Conservation (phyloP, 2,797 vertebrate genomes). For the Etheostoma perlongum region DNA sequence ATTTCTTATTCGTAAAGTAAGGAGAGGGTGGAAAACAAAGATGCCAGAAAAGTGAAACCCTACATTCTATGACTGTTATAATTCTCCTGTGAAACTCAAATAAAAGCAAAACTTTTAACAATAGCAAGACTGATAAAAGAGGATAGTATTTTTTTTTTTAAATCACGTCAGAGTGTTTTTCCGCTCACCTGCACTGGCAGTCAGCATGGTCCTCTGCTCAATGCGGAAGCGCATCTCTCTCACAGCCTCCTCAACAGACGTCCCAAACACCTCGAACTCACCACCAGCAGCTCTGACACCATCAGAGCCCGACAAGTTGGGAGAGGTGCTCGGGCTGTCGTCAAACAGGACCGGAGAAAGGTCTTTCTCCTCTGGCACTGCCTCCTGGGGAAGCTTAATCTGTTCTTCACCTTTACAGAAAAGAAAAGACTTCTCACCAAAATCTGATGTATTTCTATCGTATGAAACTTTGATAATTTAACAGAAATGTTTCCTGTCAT, state of each 20-base stretch:
- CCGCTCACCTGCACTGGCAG: conserved; percentile 94
- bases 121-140: background rate
- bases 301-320: conserved; percentile 36
- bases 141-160: background rate
- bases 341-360: conserved; percentile 93
- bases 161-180: background rate
- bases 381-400: conserved; percentile 16
- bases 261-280: conserved; percentile 88
- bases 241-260: conserved; percentile 92
- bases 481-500: background rate
- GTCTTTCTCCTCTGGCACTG: conserved; percentile 49
- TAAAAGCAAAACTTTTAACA: background rate
- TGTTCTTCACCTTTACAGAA: conserved; percentile 61
- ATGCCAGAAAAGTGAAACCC: background rate
- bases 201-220: conserved; percentile 93
- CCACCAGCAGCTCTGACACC: conserved; percentile 1
- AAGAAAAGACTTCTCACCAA: background rate
- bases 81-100: background rate
- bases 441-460: background rate
- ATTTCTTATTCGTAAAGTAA: background rate
- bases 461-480: background rate
- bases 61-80: background rate
- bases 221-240: conserved; percentile 98
- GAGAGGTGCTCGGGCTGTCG: conserved; percentile 80
- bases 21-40: background rate